Base-by-base conservation (phyloP, 2,888 invertebrate species). In the Ctena decussata region DNA sequence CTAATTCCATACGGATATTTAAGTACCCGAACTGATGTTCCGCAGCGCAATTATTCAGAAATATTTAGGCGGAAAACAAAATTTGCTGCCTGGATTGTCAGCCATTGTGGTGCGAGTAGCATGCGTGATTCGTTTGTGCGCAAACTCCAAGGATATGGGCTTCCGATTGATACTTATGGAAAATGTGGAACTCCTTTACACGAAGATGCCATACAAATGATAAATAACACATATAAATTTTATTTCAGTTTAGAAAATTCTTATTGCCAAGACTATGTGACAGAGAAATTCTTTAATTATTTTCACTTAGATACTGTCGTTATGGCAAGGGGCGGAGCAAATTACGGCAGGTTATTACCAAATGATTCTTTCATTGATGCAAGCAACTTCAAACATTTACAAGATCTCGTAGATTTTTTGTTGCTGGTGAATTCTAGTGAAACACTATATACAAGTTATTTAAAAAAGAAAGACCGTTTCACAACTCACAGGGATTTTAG, bases 11-110 rank as follows among this genome's bases (percentile, higher is more conserved):
- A 75, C 32, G 75, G 53, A 18, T 21, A 24, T 8, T 32, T 75
- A 12, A 5, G 21, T 21, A 53, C 75, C 11, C 49, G 37, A 21
- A 5, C 49, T 1, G 18, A n/a, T 35, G 35, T 37, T 12, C 75
- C 75, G 5, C 8, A 49, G 0, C 12, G 75, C 21, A 24, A 75
- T 15, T 75, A 75, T 35, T 37, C 44, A 0, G 35, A 27, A 44
- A 75, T 75, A 32, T 75, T 53, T 57, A 15, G 35, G 8, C 37
- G 53, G 12, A 90, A 90, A 41, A 83, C 80, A 5, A 85, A 82
- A 57, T 35, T 82, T 30, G 82, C 85, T 11, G 92, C 90, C 1
- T 92, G 92, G 92, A 83, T 91, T 49, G 92, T 91, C 57, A 91
- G 90, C 77, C 84, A 91, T 57, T 92, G 92, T 44, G 6, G 75